These are phyloP conservation scores for Emesis castigata DNA, from an alignment of 2,888 invertebrate genomes.

Conservation along the genomic window DNA sequence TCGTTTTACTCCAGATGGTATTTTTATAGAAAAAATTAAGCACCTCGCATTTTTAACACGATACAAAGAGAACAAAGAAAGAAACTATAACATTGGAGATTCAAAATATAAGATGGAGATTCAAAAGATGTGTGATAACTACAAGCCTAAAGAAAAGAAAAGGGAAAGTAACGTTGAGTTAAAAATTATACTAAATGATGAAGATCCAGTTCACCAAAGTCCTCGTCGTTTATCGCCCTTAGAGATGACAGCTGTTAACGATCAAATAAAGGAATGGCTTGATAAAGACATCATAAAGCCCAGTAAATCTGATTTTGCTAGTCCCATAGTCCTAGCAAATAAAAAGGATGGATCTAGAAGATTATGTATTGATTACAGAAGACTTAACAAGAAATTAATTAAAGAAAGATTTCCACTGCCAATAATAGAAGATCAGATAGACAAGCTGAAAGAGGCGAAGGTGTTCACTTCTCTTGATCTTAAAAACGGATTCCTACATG, in stretches of 20 bases:
- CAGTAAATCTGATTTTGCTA: background rate
- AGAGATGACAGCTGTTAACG: too few species aligned
- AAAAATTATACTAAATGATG: background rate
- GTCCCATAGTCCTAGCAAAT: background rate
- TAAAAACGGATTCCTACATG: too few species aligned
- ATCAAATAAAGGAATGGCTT: background rate
- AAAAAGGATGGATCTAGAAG: background rate
- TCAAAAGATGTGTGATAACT: slow-evolving; percentile 28
- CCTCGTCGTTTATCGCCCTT: too few species aligned
- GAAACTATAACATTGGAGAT: slow-evolving; percentile 17
- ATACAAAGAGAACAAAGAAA: slow-evolving; percentile 15
- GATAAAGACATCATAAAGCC: background rate
- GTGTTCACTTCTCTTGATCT: too few species aligned
- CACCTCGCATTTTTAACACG: slow-evolving; percentile 38
- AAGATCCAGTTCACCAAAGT: too few species aligned
- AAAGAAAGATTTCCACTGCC: too few species aligned
- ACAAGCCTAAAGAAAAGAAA: slow-evolving; percentile 34
- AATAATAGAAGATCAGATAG: too few species aligned
- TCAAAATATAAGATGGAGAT: slow-evolving; percentile 13
- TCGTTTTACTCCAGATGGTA: slow-evolving; percentile 31
- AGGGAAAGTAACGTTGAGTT: too few species aligned
- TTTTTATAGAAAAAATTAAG: slow-evolving; percentile 31
- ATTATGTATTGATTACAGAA: too few species aligned
- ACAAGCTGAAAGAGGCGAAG: too few species aligned
- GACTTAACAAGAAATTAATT: too few species aligned